Evolutionary conservation across 2,113 vertebrate genomes (phyloP).

Genomic region (Macaca mulatta): DNA sequence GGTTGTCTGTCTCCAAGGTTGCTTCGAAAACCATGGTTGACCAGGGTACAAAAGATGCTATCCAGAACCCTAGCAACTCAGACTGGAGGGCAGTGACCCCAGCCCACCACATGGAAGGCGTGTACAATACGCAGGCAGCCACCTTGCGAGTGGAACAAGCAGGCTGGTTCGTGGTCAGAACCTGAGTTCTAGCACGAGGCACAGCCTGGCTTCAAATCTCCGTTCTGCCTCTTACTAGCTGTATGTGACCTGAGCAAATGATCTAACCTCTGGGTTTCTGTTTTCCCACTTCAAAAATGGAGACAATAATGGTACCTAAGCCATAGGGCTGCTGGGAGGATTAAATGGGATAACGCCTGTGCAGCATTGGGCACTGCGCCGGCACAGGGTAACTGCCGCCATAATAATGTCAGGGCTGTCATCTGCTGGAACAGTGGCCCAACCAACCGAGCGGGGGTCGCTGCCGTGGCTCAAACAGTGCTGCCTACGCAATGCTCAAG

Average conservation of each 20-base stretch:
- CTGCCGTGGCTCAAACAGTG: accelerated
- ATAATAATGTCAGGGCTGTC: too few relatives aligned
- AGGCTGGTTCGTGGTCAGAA: background rate
- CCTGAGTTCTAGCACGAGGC: background rate
- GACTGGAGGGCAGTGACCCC: background rate
- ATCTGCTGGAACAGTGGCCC: background rate
- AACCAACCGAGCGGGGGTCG: background rate
- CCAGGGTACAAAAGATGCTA: background rate
- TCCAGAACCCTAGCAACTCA: background rate
- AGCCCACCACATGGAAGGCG: background rate
- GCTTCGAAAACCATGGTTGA: background rate
- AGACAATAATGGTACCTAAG: background rate
- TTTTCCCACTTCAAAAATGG: background rate
- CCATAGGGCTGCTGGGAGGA: background rate
- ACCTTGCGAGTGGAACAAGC: background rate
- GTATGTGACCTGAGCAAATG: background rate
- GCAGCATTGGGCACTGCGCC: background rate
- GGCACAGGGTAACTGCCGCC: background rate
- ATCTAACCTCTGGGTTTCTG: background rate
- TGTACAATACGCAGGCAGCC: background rate
- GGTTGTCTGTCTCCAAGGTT: accelerated
- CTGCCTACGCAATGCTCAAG: background rate
- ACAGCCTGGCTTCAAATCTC: background rate
- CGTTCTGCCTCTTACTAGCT: background rate
- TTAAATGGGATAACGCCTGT: accelerated